Evolutionary conservation across 2,888 invertebrate genomes (phyloP), one percentile per base, ranked within the genome.

Genomic region (Artemia sinica): DNA sequence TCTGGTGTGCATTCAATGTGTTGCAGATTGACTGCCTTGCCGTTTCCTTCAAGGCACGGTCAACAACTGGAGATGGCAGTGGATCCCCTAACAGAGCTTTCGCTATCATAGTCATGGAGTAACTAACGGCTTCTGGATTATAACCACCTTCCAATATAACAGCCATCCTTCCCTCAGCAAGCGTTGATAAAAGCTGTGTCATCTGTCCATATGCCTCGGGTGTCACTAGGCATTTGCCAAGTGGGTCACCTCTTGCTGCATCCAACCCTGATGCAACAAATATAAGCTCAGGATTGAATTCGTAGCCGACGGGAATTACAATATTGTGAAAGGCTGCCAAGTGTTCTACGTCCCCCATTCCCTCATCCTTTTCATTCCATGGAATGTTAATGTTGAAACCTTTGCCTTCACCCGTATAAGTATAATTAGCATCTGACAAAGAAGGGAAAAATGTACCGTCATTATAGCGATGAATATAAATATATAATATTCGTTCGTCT

Each of bases 371-470:
- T 18, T 18, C 85, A 76, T 89, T 91, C 88, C 94, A 93, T 0
- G 96, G 92, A 75, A 98, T 86, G 76, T 98, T 97, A 52, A 97
- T 85, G 75, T 89, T 94, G 78, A 81, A 92, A 3, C 95, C 91
- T 75, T 83, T 80, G 0, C 84, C 87, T 74, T 77, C 78, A 13
- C 88, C 94, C 70, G 84, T 85, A 68, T 82, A 82, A 70, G 80
- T 81, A 74, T 83, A 84, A 77, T 89, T 84, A 0, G 82, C 84
- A 73, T 85, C 85, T 50, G 80, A 80, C 0, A 87, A 85, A 74
- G 83, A 81, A 10, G 92, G 97, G 79, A 91, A 97, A 80, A 91
- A 96, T n/a, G 81, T 80, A 0, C 86, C 92, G 75, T 89, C 80
- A 76, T 95, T 94, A 78, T 88, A 93, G 11, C 94, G 87, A 80